Conservation (phyloP, 1,140 invertebrate genomes). For the Zaprionus davidi region DNA sequence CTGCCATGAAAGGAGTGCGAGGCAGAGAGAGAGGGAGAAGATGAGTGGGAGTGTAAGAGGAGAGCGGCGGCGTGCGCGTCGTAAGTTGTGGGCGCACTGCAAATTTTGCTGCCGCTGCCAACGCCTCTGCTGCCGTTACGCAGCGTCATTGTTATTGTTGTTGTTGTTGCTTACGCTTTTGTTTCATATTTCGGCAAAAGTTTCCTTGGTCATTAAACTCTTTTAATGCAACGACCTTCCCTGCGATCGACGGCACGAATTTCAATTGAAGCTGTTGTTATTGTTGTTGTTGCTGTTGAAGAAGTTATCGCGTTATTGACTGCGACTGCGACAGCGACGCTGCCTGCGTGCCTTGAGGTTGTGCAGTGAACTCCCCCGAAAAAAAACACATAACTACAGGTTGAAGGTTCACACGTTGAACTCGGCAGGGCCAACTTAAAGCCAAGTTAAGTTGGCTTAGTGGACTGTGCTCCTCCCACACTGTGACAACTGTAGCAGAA, state of each 20-base stretch:
- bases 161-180: constrained; percentile 57
- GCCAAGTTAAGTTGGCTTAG: not conserved
- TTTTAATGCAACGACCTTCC: constrained; percentile 81
- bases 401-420: constrained; percentile 46
- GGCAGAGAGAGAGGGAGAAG: not conserved
- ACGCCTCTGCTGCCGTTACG: constrained; percentile 51
- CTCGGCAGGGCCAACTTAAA: constrained; percentile 6
- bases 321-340: not conserved
- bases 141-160: constrained; percentile 47
- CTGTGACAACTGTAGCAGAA: not conserved
- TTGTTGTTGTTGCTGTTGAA: constrained; percentile 29
- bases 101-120: constrained; percentile 18
- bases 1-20: constrained; percentile 74
- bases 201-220: constrained; percentile 82
- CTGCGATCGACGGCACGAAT: constrained; percentile 73
- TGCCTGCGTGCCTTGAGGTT: constrained; percentile 54
- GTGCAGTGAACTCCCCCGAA: constrained; percentile 60
- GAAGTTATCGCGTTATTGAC: constrained; percentile 43
- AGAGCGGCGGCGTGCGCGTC: constrained; percentile 19
- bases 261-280: constrained; percentile 67
- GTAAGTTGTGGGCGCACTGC: constrained; percentile 46
- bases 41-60: not conserved
- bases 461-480: not conserved
- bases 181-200: constrained; percentile 81
- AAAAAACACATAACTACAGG: constrained; percentile 11